phyloP scores from a whole-genome alignment of 2,888 invertebrate species.

The Mesorhabditis sp. region DNA sequence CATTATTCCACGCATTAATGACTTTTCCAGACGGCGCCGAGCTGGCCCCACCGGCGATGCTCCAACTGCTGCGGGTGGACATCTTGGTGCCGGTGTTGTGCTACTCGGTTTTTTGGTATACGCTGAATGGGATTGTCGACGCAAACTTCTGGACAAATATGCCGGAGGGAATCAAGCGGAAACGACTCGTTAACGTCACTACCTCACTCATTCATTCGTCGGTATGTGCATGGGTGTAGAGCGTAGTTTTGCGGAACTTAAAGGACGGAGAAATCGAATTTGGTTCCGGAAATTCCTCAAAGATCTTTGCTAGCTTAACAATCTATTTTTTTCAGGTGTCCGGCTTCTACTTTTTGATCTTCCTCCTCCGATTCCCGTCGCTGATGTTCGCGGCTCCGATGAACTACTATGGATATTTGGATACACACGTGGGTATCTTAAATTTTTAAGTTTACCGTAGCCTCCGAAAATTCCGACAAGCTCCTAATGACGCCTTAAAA shows the following conservation, averaged over 20 bases:
- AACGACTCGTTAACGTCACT: constrained; percentile 33
- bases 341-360: constrained; percentile 26
- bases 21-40: constrained; percentile 26
- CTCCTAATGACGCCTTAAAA: not conserved
- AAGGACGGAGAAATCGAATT: not conserved
- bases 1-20: not conserved
- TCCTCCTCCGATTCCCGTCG: constrained; percentile 27
- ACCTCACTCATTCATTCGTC: constrained; percentile 39
- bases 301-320: constrained; percentile 7
- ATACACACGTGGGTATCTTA: constrained; percentile 13
- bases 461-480: not conserved
- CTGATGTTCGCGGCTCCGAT: constrained; percentile 36
- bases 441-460: too few relatives aligned
- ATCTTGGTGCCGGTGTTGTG: constrained; percentile 22
- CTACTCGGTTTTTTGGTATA: constrained; percentile 17
- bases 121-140: constrained; percentile 17
- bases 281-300: not conserved
- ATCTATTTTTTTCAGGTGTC: constrained; percentile 28
- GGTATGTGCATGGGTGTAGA: constrained; percentile 16
- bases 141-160: constrained; percentile 29
- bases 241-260: constrained; percentile 6
- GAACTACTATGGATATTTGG: constrained; percentile 27
- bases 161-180: constrained; percentile 35
- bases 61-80: constrained; percentile 19
- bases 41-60: constrained; percentile 20